These are phyloP conservation scores for Magallana angulata DNA, from an alignment of 1,140 invertebrate species.

Conservation along the genomic window DNA sequence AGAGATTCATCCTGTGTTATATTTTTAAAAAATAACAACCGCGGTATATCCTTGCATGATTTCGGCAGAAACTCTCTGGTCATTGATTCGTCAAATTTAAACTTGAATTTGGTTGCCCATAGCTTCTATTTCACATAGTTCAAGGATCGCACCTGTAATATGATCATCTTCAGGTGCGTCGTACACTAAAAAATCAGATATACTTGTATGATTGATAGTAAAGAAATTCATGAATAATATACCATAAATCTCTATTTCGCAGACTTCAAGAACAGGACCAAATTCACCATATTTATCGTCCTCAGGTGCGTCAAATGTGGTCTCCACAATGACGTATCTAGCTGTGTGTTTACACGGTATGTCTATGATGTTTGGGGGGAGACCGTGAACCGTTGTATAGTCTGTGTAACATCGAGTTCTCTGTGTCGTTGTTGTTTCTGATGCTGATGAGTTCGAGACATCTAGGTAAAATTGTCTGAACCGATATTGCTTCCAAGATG, in stretches of 20 bases:
- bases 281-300: neutral
- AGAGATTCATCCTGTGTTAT: too few species aligned
- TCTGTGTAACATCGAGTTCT: neutral
- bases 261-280: neutral
- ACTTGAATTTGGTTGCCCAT: too few species aligned
- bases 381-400: neutral
- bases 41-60: too few species aligned
- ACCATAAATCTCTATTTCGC: neutral
- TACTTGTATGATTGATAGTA: too few species aligned
- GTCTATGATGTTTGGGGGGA: neutral
- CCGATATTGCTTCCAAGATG: neutral
- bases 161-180: neutral
- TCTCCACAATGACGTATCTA: neutral
- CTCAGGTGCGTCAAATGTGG: neutral
- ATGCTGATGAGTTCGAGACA: neutral
- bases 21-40: too few species aligned
- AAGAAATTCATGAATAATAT: neutral
- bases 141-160: neutral
- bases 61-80: too few species aligned
- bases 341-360: neutral
- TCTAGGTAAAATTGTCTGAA: neutral
- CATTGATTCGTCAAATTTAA: too few species aligned
- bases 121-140: neutral
- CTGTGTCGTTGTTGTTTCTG: neutral
- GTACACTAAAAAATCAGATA: neutral